Conservation (phyloP, 2,797 vertebrate species). For the Nyctibius grandis region DNA sequence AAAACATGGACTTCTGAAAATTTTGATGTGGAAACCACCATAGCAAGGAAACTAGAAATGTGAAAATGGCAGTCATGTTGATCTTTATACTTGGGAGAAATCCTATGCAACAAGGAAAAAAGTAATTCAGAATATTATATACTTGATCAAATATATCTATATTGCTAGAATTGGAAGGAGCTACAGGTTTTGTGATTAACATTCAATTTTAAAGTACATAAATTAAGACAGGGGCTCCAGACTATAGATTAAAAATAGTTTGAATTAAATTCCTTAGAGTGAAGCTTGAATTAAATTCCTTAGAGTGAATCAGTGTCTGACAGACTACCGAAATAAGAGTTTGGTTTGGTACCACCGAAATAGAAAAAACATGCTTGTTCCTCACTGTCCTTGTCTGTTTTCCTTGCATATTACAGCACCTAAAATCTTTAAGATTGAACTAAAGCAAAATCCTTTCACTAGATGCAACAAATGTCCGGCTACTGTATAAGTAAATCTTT, state of each 20-base stretch:
- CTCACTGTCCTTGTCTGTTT: neutral
- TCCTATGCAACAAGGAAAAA: neutral
- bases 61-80: neutral
- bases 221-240: neutral
- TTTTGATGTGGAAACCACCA: neutral
- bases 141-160: neutral
- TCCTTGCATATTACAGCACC: neutral
- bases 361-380: neutral
- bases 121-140: neutral
- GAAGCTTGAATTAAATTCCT: neutral
- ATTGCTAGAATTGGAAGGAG: neutral
- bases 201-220: neutral
- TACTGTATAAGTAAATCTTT: slow-evolving; percentile 39
- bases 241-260: neutral
- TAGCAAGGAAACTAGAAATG: neutral
- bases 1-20: neutral
- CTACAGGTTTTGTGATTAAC: neutral
- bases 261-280: neutral
- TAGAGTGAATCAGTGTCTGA: neutral
- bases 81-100: neutral
- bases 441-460: neutral
- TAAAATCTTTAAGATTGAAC: neutral
- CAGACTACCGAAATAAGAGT: neutral
- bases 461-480: neutral
- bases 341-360: neutral